A percentile compares a stretch with the other conserved stretches of the same genome.
These are phyloP conservation scores for Clanis bilineata DNA, from an alignment of 2,888 invertebrate species.

Conservation along the genomic window DNA sequence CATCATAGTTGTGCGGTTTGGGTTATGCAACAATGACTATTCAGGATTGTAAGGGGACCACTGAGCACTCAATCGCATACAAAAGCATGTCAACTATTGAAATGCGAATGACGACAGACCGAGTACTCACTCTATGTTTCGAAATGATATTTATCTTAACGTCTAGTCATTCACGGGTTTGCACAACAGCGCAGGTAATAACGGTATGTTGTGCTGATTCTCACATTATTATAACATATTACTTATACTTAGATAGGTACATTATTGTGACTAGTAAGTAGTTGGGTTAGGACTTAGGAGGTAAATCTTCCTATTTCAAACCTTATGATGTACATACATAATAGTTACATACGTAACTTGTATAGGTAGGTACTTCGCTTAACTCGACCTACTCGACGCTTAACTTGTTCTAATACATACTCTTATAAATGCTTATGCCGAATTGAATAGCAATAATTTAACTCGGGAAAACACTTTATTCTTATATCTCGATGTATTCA, in stretches of 20 bases:
- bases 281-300: no score
- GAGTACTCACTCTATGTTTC: slow-evolving; percentile 47
- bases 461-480: no score
- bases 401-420: no score
- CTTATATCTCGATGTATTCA: no score
- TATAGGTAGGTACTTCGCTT: no score
- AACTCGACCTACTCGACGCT: no score
- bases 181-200: slow-evolving; percentile 52
- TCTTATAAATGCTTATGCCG: no score
- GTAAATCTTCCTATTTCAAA: no score
- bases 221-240: slow-evolving; percentile 35
- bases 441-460: no score
- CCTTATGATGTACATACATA: no score
- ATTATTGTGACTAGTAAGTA: not conserved
- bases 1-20: not conserved
- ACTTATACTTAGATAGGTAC: no score
- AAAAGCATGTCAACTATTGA: slow-evolving; percentile 47
- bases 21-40: slow-evolving; percentile 14
- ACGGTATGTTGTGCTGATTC: slow-evolving; percentile 48
- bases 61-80: slow-evolving; percentile 21
- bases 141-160: slow-evolving; percentile 58
- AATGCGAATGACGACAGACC: slow-evolving; percentile 53
- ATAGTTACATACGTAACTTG: no score
- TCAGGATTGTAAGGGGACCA: slow-evolving; percentile 13
- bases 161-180: slow-evolving; percentile 56